These are phyloP conservation scores for Poeciliopsis gracilis DNA, from an alignment of 2,797 vertebrate species.

Conservation along the genomic window DNA sequence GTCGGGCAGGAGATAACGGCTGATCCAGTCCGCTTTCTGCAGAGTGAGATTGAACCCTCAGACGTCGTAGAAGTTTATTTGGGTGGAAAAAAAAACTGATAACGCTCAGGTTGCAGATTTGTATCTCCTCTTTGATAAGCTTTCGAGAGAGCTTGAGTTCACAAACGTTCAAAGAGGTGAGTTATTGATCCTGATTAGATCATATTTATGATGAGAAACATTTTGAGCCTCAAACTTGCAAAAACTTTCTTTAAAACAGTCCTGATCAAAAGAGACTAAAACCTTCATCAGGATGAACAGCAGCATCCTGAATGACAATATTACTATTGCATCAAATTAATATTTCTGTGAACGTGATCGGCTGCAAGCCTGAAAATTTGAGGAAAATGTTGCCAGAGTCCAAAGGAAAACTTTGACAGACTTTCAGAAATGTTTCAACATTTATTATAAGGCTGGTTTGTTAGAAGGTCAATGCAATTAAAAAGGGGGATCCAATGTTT, in stretches of 20 bases:
- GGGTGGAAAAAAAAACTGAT: constrained; percentile 38
- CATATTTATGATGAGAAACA: constrained; percentile 3
- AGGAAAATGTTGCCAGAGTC: background rate
- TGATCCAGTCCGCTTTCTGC: constrained; percentile 58
- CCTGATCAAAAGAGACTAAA: no score
- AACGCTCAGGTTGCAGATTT: constrained; percentile 17
- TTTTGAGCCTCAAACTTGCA: background rate
- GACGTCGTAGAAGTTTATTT: constrained; percentile 55
- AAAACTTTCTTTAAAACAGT: background rate
- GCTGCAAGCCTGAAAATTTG: background rate
- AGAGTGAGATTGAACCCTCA: constrained; percentile 44
- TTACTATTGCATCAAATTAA: background rate
- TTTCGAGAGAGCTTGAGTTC: constrained; percentile 26
- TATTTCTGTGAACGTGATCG: background rate
- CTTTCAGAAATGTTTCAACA: background rate
- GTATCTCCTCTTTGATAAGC: constrained; percentile 11
- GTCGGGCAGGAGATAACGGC: constrained; percentile 61
- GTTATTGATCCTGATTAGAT: constrained; percentile 12
- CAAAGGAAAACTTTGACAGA: background rate
- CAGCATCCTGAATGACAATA: background rate
- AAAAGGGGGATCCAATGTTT: background rate
- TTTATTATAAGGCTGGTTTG: background rate
- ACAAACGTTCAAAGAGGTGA: background rate
- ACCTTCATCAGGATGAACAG: background rate
- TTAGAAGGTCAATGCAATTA: background rate